A percentile compares a stretch with the other conserved stretches of the same genome.
These are phyloP conservation scores for Temnothorax unifasciatus DNA, from an alignment of 2,888 invertebrate genomes.

Conservation along the genomic window DNA sequence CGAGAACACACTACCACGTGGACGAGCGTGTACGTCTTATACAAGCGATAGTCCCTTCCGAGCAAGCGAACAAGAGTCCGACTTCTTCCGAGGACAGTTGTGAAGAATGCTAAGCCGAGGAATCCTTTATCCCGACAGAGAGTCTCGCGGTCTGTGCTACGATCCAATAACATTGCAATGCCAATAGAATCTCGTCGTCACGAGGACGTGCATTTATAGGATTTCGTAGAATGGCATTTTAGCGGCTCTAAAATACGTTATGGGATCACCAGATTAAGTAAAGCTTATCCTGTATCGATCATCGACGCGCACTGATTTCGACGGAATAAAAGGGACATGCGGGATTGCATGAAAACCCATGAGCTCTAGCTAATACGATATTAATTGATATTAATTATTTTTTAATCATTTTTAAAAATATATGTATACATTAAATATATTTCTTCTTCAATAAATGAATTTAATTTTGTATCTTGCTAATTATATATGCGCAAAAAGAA, in stretches of 20 bases:
- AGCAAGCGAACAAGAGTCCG: constrained; percentile 71
- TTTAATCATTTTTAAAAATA: background rate
- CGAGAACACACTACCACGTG: constrained; percentile 39
- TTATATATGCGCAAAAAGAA: background rate
- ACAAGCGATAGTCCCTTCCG: constrained; percentile 49
- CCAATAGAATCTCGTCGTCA: constrained; percentile 45
- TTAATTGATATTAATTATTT: constrained; percentile 7
- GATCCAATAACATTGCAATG: constrained; percentile 65
- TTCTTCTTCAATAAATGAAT: constrained; percentile 5
- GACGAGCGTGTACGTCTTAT: constrained; percentile 59
- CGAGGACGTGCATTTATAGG: constrained; percentile 10
- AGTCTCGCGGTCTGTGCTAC: constrained; percentile 60
- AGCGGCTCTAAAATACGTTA: constrained; percentile 43
- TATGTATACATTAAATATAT: background rate
- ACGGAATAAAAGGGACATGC: constrained; percentile 1
- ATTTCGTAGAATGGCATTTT: constrained; percentile 42
- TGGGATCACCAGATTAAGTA: constrained; percentile 9
- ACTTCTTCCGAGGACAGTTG: constrained; percentile 65
- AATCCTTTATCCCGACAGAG: constrained; percentile 63
- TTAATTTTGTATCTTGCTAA: constrained; percentile 1
- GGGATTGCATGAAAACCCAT: background rate
- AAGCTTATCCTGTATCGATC: constrained; percentile 26
- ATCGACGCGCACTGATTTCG: constrained; percentile 16
- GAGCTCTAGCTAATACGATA: background rate
- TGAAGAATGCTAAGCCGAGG: constrained; percentile 71